Evolutionary conservation across 2,888 invertebrate species (phyloP), one percentile per base, ranked within the genome.

Genomic region (Chalcosyrphus nemorum): DNA sequence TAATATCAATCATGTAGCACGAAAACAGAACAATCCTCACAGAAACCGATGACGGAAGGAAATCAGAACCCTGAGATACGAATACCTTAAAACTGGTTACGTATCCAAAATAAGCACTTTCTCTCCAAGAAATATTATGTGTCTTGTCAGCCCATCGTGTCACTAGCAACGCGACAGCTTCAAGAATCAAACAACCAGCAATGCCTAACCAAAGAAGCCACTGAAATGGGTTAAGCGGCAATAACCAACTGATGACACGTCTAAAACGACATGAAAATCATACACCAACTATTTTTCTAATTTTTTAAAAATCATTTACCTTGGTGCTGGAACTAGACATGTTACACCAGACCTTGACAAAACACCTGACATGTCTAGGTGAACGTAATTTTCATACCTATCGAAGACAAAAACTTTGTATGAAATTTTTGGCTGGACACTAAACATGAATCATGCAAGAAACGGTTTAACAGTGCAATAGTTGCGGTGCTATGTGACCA

Each of bases 271-370:
- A 4, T 24, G 24, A 24, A 24, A 2, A 4, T 24, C n/a, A n/a
- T n/a, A n/a, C n/a, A n/a, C n/a, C n/a, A n/a, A n/a, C n/a, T n/a
- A n/a, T n/a, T n/a, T n/a, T n/a, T n/a, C n/a, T n/a, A n/a, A n/a
- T n/a, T n/a, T n/a, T n/a, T n/a, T n/a, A n/a, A n/a, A n/a, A n/a
- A n/a, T 1, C 4, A 7, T 35, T 2, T 88, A 93, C 94, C 92
- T 92, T 1, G 95, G 95, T 59, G 93, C 93, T 11, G 95, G 95
- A 5, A 94, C 94, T 29, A 95, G 89, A 86, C 94, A 94, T 0
- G 95, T 95, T 4, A 95, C 92, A 19, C 94, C 94, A 24, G 94
- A 94, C 86, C 95, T 92, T 19, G 94, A 92, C 54, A 92, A 90
- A 17, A 94, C 92, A 57, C 92, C 91, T 0, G 95, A 93, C 87